These are phyloP conservation scores for Physeter macrocephalus DNA, from an alignment of 2,113 vertebrate species.

Conservation along the genomic window DNA sequence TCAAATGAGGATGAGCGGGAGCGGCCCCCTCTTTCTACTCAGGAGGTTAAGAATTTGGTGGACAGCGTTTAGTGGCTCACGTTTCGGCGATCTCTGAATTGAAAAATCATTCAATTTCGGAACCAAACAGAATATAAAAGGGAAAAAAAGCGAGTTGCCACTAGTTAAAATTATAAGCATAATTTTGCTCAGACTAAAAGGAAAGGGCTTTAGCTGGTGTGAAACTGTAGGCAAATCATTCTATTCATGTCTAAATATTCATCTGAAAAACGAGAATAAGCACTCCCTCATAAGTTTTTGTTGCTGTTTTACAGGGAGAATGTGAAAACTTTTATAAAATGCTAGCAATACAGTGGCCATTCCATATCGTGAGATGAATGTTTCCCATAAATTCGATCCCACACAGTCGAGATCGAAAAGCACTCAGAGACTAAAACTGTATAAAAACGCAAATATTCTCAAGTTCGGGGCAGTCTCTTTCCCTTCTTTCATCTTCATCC, in stretches of 20 bases:
- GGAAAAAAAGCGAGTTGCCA: background rate
- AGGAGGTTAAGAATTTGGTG: background rate
- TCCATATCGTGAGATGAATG: background rate
- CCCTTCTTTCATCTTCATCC: background rate
- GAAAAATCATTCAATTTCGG: conserved; percentile 1
- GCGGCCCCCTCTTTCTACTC: background rate
- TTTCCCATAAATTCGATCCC: background rate
- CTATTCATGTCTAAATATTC: background rate
- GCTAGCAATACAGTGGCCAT: background rate
- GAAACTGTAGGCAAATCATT: background rate
- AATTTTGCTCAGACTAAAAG: background rate
- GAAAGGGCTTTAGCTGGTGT: background rate
- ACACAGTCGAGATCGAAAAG: background rate
- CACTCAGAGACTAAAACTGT: background rate
- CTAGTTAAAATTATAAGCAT: no score
- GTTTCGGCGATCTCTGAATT: background rate
- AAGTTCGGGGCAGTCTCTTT: background rate
- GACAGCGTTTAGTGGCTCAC: background rate
- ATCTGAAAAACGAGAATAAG: background rate
- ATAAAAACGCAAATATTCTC: background rate
- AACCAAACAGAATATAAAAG: background rate
- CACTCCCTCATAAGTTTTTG: background rate
- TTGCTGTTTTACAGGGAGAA: background rate
- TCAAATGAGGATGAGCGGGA: background rate
- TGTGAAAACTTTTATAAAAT: conserved; percentile 24